phyloP scores from a whole-genome alignment of 2,888 invertebrate species.

The Colletes collaris region DNA sequence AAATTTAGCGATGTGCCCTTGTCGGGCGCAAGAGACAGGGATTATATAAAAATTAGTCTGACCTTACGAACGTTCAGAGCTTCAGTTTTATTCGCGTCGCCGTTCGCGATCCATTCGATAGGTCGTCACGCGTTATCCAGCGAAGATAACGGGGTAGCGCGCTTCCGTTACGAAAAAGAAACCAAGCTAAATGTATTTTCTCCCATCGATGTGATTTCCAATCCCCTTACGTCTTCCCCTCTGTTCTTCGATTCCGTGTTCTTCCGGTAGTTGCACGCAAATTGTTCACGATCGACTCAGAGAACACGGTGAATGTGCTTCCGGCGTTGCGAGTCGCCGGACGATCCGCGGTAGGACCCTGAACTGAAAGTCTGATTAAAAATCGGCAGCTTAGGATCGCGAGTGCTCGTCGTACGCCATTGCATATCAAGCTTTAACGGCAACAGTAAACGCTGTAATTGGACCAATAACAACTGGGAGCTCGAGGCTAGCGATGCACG shows the following conservation, averaged over 20 bases:
- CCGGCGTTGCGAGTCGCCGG: slow-evolving; percentile 20
- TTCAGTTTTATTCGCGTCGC: slow-evolving; percentile 44
- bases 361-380: slow-evolving; percentile 18
- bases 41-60: slow-evolving; percentile 52
- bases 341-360: slow-evolving; percentile 25
- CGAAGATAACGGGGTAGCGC: slow-evolving; percentile 40
- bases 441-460: slow-evolving; percentile 21
- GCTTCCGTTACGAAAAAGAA: slow-evolving; percentile 26
- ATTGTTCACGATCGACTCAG: not conserved
- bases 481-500: too few relatives aligned
- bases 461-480: too few relatives aligned
- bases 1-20: slow-evolving; percentile 46
- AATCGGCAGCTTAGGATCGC: not conserved
- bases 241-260: slow-evolving; percentile 28
- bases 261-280: slow-evolving; percentile 17
- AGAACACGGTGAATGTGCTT: slow-evolving; percentile 10
- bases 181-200: slow-evolving; percentile 14
- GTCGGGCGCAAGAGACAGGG: slow-evolving; percentile 38
- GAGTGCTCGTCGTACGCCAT: not conserved
- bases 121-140: slow-evolving; percentile 43
- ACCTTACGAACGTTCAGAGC: slow-evolving; percentile 36
- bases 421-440: slow-evolving; percentile 46
- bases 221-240: slow-evolving; percentile 16
- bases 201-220: slow-evolving; percentile 12
- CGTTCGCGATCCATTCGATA: slow-evolving; percentile 49